Base-by-base conservation (phyloP, 2,888 invertebrate species). In the Trichopoda pennipes region DNA sequence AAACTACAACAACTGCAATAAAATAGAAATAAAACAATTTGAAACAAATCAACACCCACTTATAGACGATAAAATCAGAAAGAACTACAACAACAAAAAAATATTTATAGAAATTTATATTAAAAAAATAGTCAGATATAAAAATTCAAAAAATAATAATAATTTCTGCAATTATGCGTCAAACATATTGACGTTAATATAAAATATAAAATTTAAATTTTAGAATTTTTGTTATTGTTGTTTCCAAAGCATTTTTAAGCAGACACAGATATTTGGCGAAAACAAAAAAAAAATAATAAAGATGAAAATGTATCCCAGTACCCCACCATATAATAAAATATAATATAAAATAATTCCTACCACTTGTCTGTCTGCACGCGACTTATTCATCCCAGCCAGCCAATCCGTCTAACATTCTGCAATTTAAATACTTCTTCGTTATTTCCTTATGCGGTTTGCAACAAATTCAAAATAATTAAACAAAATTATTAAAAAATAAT, bases 21-120 rank as follows among this genome's bases (percentile, higher is more conserved):
- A 42, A 58, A 35, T 14, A 44, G 42, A 23, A 35, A 8, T 19
- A 23, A 35, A 44, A 69, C 17, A 17, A 63, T 55, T 56, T 69
- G 17, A 69, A 32, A 72, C 66, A 44, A 60, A 74, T 66, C 73
- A 63, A 73, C 79, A 80, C 79, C 79, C 79, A 80, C 79, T 80
- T 56, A 35, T 44, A 53, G 42, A 70, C 28, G 42, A 56, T 78
- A 58, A 64, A 78, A 63, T 42, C 70, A 21, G 10, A 66, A 51
- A 32, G 14, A 51, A 64, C 61, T 23, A 23, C 19, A 19, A 32
- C 32, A 44, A 60, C 19, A 32, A 17, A 38, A 23, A 42, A 38
- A 60, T 23, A 21, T 21, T 21, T 28, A 0, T 42, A 72, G n/a
- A 77, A 69, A 55, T 53, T 17, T 23, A 17, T 38, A 16, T 21